These are phyloP conservation scores for Drosophila oshimai DNA, from an alignment of 1,140 invertebrate genomes.

Conservation along the genomic window DNA sequence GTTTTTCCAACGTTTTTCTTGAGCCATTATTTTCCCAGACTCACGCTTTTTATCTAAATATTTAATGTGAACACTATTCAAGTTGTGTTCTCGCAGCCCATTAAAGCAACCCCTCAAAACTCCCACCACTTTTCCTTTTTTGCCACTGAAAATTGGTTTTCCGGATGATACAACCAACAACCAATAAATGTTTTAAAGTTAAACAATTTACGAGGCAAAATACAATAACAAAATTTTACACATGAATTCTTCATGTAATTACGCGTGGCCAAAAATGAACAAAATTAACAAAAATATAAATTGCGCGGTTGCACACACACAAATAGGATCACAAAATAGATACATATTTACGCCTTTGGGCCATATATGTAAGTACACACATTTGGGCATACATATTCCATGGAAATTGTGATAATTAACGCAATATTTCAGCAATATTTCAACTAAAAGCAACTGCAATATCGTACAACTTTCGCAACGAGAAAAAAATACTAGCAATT, in stretches of 20 bases:
- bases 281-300: constrained; percentile 62
- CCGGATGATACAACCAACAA: constrained; percentile 15
- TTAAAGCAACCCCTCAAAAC: neutral
- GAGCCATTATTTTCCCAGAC: constrained; percentile 5
- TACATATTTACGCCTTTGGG: constrained; percentile 10
- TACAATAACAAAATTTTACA: constrained; percentile 61
- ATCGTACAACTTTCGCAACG: constrained; percentile 5
- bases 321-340: constrained; percentile 18
- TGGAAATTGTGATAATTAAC: constrained; percentile 66
- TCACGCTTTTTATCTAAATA: constrained; percentile 22
- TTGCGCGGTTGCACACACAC: constrained; percentile 28
- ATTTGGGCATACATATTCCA: constrained; percentile 33
- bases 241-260: constrained; percentile 78
- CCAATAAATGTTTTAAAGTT: constrained; percentile 53
- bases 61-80: constrained; percentile 36
- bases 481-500: constrained; percentile 51
- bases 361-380: neutral
- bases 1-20: constrained; percentile 5
- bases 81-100: constrained; percentile 23
- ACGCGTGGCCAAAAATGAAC: constrained; percentile 60
- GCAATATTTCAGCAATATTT: constrained; percentile 66
- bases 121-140: neutral
- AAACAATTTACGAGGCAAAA: constrained; percentile 37
- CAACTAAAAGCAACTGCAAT: constrained; percentile 42
- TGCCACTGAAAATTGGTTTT: constrained; percentile 22